Conservation (phyloP, 2,797 vertebrate species). For the Propithecus deckenii region DNA sequence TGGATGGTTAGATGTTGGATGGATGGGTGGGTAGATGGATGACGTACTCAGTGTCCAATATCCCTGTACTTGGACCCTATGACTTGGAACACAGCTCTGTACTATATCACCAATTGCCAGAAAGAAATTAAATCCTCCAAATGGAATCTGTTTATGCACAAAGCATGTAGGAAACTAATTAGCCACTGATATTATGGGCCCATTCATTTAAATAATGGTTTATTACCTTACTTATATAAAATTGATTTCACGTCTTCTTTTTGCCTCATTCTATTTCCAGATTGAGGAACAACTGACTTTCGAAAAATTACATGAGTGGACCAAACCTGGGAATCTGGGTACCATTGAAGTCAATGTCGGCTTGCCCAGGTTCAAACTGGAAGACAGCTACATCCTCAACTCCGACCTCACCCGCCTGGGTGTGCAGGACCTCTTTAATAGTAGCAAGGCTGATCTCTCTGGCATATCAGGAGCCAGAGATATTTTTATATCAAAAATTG, state of each 20-base stretch:
- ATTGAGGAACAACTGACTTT: slow-evolving; percentile 89
- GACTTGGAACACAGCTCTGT: neutral
- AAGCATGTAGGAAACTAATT: neutral
- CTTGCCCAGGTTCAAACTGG: slow-evolving; percentile 94
- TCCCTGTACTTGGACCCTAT: neutral
- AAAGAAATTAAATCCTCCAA: neutral
- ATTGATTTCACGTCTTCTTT: neutral
- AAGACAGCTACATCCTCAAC: slow-evolving; percentile 90
- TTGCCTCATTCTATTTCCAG: slow-evolving; percentile 83
- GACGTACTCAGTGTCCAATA: neutral
- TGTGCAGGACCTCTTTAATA: slow-evolving; percentile 88
- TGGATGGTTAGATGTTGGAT: neutral
- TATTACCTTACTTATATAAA: neutral
- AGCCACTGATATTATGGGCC: neutral
- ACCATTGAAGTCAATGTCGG: slow-evolving; percentile 84
- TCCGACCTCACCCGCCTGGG: slow-evolving; percentile 87
- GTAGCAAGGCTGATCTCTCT: slow-evolving; percentile 89
- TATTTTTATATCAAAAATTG: slow-evolving; percentile 91
- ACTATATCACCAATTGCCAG: neutral
- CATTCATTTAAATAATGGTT: neutral
- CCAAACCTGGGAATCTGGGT: slow-evolving; percentile 84
- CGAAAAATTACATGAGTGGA: slow-evolving; percentile 92
- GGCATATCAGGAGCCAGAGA: slow-evolving; percentile 89
- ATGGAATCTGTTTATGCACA: neutral
- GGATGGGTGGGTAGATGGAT: neutral